These are phyloP conservation scores for Xestia rhomboidea DNA, from an alignment of 2,888 invertebrate species.

Conservation along the genomic window DNA sequence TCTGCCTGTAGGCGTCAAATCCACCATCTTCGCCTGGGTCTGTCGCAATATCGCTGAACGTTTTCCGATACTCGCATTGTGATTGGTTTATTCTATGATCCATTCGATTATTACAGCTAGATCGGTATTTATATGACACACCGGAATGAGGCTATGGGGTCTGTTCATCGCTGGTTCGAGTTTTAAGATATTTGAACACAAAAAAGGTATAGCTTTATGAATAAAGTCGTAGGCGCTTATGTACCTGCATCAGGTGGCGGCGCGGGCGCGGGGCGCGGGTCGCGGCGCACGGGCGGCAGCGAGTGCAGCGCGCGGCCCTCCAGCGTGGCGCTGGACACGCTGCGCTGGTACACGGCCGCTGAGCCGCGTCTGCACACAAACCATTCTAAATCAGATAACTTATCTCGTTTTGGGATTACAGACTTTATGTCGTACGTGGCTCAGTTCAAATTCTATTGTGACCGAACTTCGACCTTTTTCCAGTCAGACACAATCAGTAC, in stretches of 20 bases:
- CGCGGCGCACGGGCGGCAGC: constrained; percentile 79
- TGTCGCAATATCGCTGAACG: not conserved
- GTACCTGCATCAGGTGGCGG: constrained; percentile 20
- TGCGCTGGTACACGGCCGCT: constrained; percentile 87
- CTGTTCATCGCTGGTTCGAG: not conserved
- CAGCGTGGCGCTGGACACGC: constrained; percentile 83
- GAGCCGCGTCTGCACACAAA: constrained; percentile 78
- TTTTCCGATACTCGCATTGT: not conserved
- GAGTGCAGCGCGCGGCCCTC: constrained; percentile 85
- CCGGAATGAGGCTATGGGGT: not conserved
- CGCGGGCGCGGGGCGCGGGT: constrained; percentile 43
- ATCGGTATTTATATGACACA: not conserved
- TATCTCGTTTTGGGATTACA: not conserved
- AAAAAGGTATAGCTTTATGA: too few species aligned
- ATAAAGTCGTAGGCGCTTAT: too few species aligned
- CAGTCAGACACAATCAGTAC: not conserved
- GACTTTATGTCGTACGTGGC: not conserved
- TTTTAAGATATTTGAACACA: too few species aligned
- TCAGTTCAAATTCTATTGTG: not conserved
- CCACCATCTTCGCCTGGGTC: not conserved
- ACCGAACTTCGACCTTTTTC: not conserved
- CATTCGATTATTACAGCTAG: not conserved
- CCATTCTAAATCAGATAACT: not conserved
- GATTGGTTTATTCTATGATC: not conserved
- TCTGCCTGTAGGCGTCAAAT: not conserved